Conservation (phyloP, 2,888 invertebrate species). For the Polydrusus pterygomalis region DNA sequence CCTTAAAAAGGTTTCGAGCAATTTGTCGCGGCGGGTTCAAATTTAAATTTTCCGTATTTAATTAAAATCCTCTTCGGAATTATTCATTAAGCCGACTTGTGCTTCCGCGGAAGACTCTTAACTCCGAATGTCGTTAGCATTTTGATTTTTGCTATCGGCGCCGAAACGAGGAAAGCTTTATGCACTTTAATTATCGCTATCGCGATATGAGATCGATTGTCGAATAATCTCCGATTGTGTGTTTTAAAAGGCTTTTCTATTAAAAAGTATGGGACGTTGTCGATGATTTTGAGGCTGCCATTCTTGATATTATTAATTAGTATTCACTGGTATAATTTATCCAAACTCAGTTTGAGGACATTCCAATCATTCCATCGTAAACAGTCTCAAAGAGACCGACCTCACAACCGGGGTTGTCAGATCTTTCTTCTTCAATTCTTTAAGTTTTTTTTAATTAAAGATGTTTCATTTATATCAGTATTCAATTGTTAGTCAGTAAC, state of each 20-base stretch:
- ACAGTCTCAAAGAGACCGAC: too few species aligned
- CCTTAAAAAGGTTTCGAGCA: conserved; percentile 14
- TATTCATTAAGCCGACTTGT: conserved; percentile 22
- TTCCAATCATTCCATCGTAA: too few species aligned
- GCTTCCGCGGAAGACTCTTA: conserved; percentile 11
- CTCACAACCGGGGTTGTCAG: too few species aligned
- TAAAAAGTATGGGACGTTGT: too few species aligned
- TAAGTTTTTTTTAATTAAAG: too few species aligned
- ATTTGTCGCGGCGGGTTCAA: conserved; percentile 18
- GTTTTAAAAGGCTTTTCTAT: not conserved
- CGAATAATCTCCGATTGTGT: not conserved
- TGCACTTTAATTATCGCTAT: conserved; percentile 12
- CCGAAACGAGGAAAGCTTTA: not conserved
- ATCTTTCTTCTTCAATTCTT: too few species aligned
- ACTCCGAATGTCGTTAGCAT: conserved; percentile 26
- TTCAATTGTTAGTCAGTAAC: too few species aligned
- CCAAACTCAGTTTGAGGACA: too few species aligned
- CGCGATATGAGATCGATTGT: conserved; percentile 5
- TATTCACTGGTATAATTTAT: too few species aligned
- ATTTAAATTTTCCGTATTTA: conserved; percentile 22
- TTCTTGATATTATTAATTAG: too few species aligned
- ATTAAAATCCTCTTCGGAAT: conserved; percentile 17
- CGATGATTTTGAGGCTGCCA: too few species aligned
- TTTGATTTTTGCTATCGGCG: conserved; percentile 9
- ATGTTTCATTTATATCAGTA: too few species aligned